phyloP scores from a whole-genome alignment of 2,113 vertebrate genomes.

The Sarotherodon lohbergeri region DNA sequence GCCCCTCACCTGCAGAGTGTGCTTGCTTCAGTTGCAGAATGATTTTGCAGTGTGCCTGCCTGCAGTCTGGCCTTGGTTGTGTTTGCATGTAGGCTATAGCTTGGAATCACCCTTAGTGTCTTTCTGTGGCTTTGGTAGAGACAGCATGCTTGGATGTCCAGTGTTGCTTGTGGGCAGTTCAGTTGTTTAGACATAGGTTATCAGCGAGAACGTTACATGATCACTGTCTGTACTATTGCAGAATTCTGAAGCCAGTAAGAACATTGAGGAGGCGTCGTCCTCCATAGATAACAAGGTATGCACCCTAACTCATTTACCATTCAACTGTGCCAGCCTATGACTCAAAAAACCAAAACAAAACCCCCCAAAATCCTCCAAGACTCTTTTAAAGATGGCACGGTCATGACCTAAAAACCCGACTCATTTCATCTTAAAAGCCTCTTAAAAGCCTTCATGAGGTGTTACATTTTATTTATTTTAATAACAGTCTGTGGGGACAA shows the following conservation, averaged over 20 bases:
- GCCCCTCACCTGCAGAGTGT: neutral
- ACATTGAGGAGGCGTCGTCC: slow-evolving; percentile 36
- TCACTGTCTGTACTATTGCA: slow-evolving; percentile 27
- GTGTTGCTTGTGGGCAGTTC: neutral
- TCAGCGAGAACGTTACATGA: neutral
- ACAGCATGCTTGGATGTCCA: neutral
- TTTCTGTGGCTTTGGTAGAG: neutral
- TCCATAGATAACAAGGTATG: slow-evolving; percentile 54
- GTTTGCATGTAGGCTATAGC: slow-evolving; percentile 1
- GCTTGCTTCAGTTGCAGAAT: neutral
- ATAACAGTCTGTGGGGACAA: neutral
- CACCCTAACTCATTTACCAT: neutral
- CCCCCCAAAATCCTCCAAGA: neutral
- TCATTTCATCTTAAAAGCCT: neutral
- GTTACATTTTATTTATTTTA: neutral
- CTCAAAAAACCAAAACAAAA: neutral
- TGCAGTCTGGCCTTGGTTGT: neutral
- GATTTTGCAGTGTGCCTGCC: neutral
- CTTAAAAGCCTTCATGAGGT: neutral
- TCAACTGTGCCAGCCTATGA: neutral
- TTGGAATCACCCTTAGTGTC: neutral
- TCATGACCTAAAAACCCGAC: neutral
- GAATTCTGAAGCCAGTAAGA: slow-evolving; percentile 53
- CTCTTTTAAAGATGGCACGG: neutral
- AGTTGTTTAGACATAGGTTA: neutral